These are phyloP conservation scores for Plagodis pulveraria DNA, from an alignment of 2,888 invertebrate genomes.

Conservation along the genomic window DNA sequence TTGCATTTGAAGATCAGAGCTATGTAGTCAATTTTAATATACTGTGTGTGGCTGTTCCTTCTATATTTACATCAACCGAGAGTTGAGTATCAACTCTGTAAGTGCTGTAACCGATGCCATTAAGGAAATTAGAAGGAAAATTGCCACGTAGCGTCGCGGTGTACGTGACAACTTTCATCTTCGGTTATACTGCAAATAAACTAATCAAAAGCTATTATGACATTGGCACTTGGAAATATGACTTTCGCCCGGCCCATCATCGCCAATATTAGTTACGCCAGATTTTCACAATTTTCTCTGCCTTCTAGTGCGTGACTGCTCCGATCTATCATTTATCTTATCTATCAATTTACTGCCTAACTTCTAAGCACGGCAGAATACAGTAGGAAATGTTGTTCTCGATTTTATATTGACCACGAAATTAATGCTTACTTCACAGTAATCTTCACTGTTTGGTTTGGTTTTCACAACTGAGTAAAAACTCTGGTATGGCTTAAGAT, in stretches of 20 bases:
- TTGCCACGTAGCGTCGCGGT: slow-evolving; percentile 1
- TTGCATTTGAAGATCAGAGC: no score
- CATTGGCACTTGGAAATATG: slow-evolving; percentile 36
- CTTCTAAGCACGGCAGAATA: slow-evolving; percentile 2
- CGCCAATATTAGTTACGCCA: slow-evolving; percentile 63
- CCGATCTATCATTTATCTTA: slow-evolving; percentile 43
- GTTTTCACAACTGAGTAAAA: no score
- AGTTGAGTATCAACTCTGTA: no score
- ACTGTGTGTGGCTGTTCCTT: no score
- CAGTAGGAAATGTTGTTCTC: background rate
- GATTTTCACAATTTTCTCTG: slow-evolving; percentile 70
- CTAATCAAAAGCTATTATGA: slow-evolving; percentile 43
- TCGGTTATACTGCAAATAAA: slow-evolving; percentile 35
- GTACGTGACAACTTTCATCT: slow-evolving; percentile 45
- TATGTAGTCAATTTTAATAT: no score
- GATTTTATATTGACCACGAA: background rate
- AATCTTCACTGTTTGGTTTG: background rate
- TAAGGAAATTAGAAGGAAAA: slow-evolving; percentile 10
- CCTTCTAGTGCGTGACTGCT: slow-evolving; percentile 65
- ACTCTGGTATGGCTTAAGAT: no score
- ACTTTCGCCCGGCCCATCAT: slow-evolving; percentile 58
- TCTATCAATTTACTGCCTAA: slow-evolving; percentile 48
- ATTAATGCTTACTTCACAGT: background rate
- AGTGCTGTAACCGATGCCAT: background rate
- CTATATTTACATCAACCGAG: no score